Evolutionary conservation across 2,797 vertebrate species (phyloP), one percentile per base, ranked within the genome.

Genomic region (Parambassis ranga): DNA sequence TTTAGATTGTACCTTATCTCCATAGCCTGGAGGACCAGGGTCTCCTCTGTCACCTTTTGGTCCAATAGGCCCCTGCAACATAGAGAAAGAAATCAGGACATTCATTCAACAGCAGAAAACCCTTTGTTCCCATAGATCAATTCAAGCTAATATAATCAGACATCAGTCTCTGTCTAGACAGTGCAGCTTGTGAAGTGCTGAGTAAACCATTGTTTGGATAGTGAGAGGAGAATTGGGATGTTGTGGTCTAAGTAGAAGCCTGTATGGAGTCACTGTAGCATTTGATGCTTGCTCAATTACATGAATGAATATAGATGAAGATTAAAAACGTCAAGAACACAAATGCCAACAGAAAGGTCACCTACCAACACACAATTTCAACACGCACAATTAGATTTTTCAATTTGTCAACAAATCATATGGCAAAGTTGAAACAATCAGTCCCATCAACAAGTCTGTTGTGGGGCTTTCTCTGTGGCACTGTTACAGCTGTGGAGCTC

Each of bases 11-110:
- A 98, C 97, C 96, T 98, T 98, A 28, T 71, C 11, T 11, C 91
- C 93, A n/a, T 80, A 70, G 18, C 97, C 96, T 27, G 87, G 85
- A 23, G 67, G 58, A 7, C 97, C 97, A 16, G 91, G 6, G 0
- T 90, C 78, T 1, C 97, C 97, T 41, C 6, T 50, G 0, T 96
- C 94, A 6, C 97, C 97, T 83, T 97, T 98, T 0, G 94, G 94
- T 83, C 96, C 97, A 0, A 90, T 83, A 0, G 93, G 94, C 48
- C 96, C 96, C 97, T 98, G 65, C 2, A 53, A 16, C 37, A 48
- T 10, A 30, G 19, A 67, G n/a, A 48, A 15, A 26, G 26, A 13
- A 22, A n/a, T 36, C 10, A 11, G 33, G 19, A 35, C 7, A 16
- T 7, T 48, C 3, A 39, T 36, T 33, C 53, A 19, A 43, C 27